phyloP scores from a whole-genome alignment of 2,888 invertebrate genomes.

The Eupsilia transversa region DNA sequence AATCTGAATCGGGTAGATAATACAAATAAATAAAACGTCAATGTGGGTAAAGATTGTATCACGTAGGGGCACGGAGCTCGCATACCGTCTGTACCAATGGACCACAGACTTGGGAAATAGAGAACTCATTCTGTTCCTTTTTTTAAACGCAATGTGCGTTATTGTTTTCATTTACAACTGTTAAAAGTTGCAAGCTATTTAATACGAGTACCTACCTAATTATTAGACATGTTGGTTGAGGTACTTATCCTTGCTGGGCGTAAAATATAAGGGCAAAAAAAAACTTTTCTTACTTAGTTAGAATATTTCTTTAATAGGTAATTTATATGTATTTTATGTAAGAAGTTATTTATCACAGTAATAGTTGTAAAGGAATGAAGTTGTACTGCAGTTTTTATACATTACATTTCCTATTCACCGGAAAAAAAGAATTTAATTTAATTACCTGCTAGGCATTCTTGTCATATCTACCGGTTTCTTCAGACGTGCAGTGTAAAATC shows the following conservation, averaged over 20 bases:
- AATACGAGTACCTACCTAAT: no score
- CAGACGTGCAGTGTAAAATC: constrained; percentile 48
- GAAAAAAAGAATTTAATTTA: constrained; percentile 7
- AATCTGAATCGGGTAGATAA: constrained; percentile 59
- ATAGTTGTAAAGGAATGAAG: constrained; percentile 27
- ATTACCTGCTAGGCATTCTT: constrained; percentile 35
- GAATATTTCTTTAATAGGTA: neutral
- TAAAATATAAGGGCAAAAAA: neutral
- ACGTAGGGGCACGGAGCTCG: constrained; percentile 40
- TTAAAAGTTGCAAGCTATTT: neutral
- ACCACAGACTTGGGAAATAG: constrained; percentile 58
- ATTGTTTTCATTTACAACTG: neutral
- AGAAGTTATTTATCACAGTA: constrained; percentile 10
- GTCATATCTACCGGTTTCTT: constrained; percentile 56
- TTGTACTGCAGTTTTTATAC: constrained; percentile 4
- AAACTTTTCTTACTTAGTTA: neutral
- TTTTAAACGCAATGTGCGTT: neutral
- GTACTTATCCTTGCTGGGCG: neutral
- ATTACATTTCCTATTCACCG: constrained; percentile 1
- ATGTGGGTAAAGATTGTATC: constrained; percentile 67
- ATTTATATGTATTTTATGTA: constrained; percentile 9
- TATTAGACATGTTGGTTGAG: neutral
- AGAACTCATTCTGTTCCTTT: constrained; percentile 13
- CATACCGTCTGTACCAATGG: constrained; percentile 17
- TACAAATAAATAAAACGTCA: constrained; percentile 61